These are phyloP conservation scores for Thalassoma bifasciatum DNA, from an alignment of 2,113 vertebrate species.

Conservation along the genomic window DNA sequence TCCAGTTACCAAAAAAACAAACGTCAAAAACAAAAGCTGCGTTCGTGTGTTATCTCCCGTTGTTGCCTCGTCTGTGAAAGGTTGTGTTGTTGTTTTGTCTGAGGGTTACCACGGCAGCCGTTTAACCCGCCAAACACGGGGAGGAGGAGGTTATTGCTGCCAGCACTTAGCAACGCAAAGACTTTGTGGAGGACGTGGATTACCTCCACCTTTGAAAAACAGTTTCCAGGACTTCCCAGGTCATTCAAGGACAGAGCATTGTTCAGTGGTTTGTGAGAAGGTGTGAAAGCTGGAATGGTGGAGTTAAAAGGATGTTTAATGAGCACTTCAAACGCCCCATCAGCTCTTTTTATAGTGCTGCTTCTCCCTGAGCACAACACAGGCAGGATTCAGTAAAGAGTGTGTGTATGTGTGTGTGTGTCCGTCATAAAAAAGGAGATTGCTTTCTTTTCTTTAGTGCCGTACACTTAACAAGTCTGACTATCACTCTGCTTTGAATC, in stretches of 20 bases:
- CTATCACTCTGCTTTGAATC: background rate
- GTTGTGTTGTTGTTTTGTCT: conserved; percentile 12
- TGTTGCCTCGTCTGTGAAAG: background rate
- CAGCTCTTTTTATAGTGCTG: background rate
- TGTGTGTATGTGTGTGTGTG: background rate
- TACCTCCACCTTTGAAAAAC: background rate
- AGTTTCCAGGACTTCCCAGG: background rate
- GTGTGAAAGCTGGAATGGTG: background rate
- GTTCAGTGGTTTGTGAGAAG: background rate
- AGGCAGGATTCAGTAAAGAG: background rate
- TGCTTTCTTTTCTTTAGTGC: background rate
- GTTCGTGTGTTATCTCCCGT: background rate
- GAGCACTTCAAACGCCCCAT: background rate
- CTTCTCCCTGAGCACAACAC: background rate
- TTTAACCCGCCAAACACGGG: conserved; percentile 6
- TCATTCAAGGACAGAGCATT: background rate
- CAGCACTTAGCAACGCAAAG: conserved; percentile 36
- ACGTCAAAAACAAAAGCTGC: background rate
- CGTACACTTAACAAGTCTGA: background rate
- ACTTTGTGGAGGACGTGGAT: background rate
- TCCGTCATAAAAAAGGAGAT: background rate
- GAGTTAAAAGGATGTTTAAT: background rate
- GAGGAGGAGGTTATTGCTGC: conserved; percentile 9
- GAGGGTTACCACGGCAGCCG: conserved; percentile 47
- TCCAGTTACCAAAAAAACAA: background rate